A percentile compares a stretch with the other conserved stretches of the same genome.
These are phyloP conservation scores for Bicyclus anynana DNA, from an alignment of 1,140 invertebrate genomes.

Conservation along the genomic window DNA sequence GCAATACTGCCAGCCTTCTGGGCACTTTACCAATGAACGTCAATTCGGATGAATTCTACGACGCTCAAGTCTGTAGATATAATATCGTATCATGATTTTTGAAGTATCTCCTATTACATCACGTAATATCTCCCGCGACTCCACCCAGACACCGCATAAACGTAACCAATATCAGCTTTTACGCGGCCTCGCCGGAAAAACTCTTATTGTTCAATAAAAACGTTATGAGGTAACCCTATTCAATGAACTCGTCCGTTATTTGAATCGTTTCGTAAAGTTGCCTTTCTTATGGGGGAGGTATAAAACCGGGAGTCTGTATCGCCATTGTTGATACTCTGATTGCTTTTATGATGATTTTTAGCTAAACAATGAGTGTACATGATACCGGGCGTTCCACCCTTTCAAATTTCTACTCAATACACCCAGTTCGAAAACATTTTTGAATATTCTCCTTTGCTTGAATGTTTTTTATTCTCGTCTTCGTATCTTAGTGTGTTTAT, in stretches of 20 bases:
- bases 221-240: slow-evolving; percentile 72
- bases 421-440: not conserved
- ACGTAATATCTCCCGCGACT: not conserved
- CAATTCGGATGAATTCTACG: too few species aligned
- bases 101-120: not conserved
- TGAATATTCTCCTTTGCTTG: not conserved
- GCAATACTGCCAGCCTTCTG: too few species aligned
- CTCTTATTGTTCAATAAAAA: slow-evolving; percentile 73
- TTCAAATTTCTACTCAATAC: slow-evolving; percentile 7
- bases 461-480: not conserved
- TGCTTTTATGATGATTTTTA: slow-evolving; percentile 45
- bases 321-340: slow-evolving; percentile 53
- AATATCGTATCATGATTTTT: not conserved
- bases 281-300: slow-evolving; percentile 48
- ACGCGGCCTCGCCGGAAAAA: slow-evolving; percentile 46
- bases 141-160: slow-evolving; percentile 1
- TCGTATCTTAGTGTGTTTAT: too few species aligned
- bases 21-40: too few species aligned
- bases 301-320: slow-evolving; percentile 53
- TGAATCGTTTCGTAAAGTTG: slow-evolving; percentile 64
- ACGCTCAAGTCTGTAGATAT: too few species aligned
- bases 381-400: slow-evolving; percentile 6
- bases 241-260: slow-evolving; percentile 68
- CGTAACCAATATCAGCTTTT: slow-evolving; percentile 22
- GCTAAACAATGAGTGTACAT: slow-evolving; percentile 21